Base-by-base conservation (phyloP, 2,113 vertebrate genomes). In the Diadophis punctatus region DNA sequence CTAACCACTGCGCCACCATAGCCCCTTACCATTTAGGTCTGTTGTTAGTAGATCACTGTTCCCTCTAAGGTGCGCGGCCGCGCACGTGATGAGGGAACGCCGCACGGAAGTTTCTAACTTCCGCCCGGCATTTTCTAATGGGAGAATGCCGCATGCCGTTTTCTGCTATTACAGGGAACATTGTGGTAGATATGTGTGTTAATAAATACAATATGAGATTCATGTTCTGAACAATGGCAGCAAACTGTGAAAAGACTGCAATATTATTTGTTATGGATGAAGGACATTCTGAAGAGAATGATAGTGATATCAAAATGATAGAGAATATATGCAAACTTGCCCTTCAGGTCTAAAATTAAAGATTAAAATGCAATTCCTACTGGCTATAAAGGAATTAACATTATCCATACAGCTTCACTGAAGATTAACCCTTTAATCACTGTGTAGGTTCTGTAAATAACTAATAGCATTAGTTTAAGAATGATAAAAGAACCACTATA, bases 241-340 rank as follows among this genome's bases (percentile, higher is more conserved):
- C n/a, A 39, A 80, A 16, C n/a, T 39, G 34, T 39, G 18, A 80
- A 80, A 74, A 80, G 34, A 55, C 1, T 89, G 0, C 9, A 88
- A 86, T 95, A 53, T 3, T 63, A 90, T 49, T 89, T 8, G 80
- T 93, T 60, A 60, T 39, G 49, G 92, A 95, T 89, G 87, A 87
- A 93, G 95, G 93, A 51, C 94, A 90, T 8, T 87, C 85, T 84
- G 63, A 93, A 93, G 39, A 34, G n/a, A 34, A 34, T 34, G 34
- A 39, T 80, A 80, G 2, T 39, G 34, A 90, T 85, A 91, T 88
- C 89, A 8, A 91, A 94, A 91, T 80, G n/a, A 80, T 94, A 90
- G 55, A 91, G 86, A 93, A 94, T 90, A 91, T 51, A 93, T 56
- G 95, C 74, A 46, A 49, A 91, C 91, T 88, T 91, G 43, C 48